A percentile compares a stretch with the other conserved stretches of the same genome.
These are phyloP conservation scores for Diplogasteroides magnus DNA, from an alignment of 1,140 invertebrate species.

Conservation along the genomic window DNA sequence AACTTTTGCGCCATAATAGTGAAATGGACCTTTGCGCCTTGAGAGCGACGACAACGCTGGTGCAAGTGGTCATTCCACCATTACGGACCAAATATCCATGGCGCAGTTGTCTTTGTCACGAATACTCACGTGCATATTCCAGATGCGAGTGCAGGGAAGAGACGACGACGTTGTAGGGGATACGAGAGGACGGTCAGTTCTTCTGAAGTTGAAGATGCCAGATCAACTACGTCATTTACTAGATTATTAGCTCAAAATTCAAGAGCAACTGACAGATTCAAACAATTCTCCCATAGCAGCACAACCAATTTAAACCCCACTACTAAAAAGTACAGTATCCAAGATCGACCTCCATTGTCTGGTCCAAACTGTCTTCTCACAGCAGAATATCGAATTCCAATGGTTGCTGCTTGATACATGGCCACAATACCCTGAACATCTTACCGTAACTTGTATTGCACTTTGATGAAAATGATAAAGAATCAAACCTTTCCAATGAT, in stretches of 20 bases:
- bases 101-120: conserved; percentile 57
- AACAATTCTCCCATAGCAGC: too few relatives aligned
- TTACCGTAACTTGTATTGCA: not conserved
- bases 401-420: conserved; percentile 69
- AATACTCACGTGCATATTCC: conserved; percentile 73
- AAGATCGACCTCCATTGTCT: not conserved
- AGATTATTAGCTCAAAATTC: too few relatives aligned
- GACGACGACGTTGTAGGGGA: conserved; percentile 82
- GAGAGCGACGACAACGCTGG: too few relatives aligned
- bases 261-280: too few relatives aligned
- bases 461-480: conserved; percentile 15
- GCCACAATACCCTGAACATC: conserved; percentile 62
- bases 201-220: conserved; percentile 45
- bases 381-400: conserved; percentile 82
- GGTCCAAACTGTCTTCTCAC: conserved; percentile 82
- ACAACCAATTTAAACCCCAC: too few relatives aligned
- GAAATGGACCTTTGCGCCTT: too few relatives aligned
- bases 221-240: too few relatives aligned
- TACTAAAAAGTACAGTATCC: too few relatives aligned
- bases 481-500: conserved; percentile 63
- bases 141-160: conserved; percentile 81
- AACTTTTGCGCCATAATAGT: too few relatives aligned
- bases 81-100: too few relatives aligned
- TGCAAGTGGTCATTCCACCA: too few relatives aligned
- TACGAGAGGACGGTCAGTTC: conserved; percentile 84